Evolutionary conservation across 2,888 invertebrate genomes (phyloP).

Genomic region (Drosophila fulvimacula): DNA sequence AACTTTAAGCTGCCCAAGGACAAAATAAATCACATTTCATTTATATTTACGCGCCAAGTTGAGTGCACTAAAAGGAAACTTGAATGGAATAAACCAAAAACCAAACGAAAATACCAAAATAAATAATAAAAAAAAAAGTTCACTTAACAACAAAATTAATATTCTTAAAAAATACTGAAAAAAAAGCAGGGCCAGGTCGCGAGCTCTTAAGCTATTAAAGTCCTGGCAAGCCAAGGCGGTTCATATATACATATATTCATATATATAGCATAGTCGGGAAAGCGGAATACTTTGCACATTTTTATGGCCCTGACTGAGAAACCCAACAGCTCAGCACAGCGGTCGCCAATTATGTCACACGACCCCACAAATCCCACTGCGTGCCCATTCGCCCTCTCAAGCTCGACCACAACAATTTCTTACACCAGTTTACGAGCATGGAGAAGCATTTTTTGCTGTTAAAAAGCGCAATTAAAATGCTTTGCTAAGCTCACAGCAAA

Average conservation of each 20-base stretch:
- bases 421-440: constrained; percentile 67
- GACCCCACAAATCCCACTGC: constrained; percentile 4
- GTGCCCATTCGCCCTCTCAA: neutral
- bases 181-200: constrained; percentile 16
- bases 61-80: constrained; percentile 60
- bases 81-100: constrained; percentile 29
- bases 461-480: constrained; percentile 32
- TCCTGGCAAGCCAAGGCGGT: constrained; percentile 3
- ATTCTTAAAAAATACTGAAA: constrained; percentile 17
- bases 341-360: constrained; percentile 63
- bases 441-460: constrained; percentile 30
- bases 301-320: constrained; percentile 61
- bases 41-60: constrained; percentile 68
- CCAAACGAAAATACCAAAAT: constrained; percentile 38
- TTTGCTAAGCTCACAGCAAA: constrained; percentile 7
- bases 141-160: constrained; percentile 62
- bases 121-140: constrained; percentile 53
- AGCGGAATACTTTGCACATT: constrained; percentile 68
- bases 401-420: constrained; percentile 55
- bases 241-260: constrained; percentile 8
- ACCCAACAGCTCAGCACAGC: constrained; percentile 29
- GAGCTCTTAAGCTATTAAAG: constrained; percentile 23
- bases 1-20: constrained; percentile 27
- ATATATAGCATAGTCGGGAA: constrained; percentile 4
- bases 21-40: constrained; percentile 55